Conservation (phyloP, 2,113 vertebrate species). For the Maccullochella peelii region DNA sequence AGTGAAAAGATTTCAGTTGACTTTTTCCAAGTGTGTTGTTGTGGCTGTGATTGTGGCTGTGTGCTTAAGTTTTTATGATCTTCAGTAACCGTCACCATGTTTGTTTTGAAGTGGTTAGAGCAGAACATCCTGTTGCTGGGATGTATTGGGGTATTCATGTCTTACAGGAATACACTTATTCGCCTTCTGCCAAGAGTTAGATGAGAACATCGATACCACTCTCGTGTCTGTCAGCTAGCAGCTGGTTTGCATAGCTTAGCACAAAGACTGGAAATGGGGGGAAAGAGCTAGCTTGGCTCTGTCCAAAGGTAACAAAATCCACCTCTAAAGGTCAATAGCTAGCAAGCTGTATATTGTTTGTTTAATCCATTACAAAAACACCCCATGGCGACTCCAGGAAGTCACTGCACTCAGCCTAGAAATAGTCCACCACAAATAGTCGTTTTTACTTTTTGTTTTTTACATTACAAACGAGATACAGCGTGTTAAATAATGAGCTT, state of each 20-base stretch:
- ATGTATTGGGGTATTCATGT: background rate
- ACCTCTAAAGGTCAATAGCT: background rate
- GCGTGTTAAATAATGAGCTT: background rate
- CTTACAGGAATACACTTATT: background rate
- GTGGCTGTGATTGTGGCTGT: background rate
- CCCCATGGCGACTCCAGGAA: background rate
- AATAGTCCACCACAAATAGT: background rate
- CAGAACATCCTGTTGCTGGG: background rate
- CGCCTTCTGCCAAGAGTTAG: background rate
- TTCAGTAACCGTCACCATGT: background rate
- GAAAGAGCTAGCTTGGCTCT: background rate
- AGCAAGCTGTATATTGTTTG: background rate
- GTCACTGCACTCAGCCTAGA: background rate
- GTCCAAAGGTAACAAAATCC: background rate
- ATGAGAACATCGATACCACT: background rate
- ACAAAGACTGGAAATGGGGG: background rate
- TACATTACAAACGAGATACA: background rate
- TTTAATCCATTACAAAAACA: background rate
- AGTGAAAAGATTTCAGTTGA: background rate
- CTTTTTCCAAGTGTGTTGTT: background rate
- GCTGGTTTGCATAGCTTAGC: background rate
- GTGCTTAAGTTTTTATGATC: constrained; percentile 2
- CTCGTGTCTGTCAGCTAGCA: background rate
- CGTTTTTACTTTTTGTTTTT: background rate
- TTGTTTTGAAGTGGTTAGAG: constrained; percentile 23